Conservation (phyloP, 2,113 vertebrate species). For the Oreotrochilus melanogaster region DNA sequence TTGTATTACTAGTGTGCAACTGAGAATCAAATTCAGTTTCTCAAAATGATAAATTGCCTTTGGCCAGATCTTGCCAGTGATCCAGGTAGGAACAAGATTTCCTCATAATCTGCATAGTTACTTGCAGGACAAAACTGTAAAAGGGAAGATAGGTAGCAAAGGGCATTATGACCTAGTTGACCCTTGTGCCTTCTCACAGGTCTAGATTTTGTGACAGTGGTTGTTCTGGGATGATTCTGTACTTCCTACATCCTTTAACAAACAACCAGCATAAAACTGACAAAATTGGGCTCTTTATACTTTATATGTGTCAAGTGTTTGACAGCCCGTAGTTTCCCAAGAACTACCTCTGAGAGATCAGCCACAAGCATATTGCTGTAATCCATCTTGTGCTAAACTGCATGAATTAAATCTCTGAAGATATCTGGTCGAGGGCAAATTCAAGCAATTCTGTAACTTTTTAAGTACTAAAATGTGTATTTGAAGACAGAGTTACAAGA, state of each 20-base stretch:
- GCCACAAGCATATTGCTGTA: neutral
- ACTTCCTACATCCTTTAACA: neutral
- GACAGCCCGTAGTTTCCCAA: neutral
- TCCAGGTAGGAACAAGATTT: neutral
- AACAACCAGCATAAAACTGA: neutral
- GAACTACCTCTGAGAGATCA: neutral
- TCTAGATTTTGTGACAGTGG: neutral
- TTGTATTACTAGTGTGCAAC: neutral
- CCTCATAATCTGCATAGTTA: neutral
- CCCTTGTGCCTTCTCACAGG: neutral
- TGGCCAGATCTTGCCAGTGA: neutral
- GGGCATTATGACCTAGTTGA: neutral
- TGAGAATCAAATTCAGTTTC: neutral
- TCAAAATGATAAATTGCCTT: neutral
- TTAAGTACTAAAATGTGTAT: neutral
- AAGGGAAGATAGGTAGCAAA: neutral
- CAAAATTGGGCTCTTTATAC: neutral
- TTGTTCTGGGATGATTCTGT: neutral
- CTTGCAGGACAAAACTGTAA: neutral
- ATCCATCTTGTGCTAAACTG: constrained; percentile 6
- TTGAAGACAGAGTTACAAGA: neutral
- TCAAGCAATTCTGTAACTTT: neutral
- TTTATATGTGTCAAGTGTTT: neutral
- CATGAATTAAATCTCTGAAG: neutral
- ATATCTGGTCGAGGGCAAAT: neutral